Base-by-base conservation (phyloP, 2,797 vertebrate genomes). In the Lacerta agilis region DNA sequence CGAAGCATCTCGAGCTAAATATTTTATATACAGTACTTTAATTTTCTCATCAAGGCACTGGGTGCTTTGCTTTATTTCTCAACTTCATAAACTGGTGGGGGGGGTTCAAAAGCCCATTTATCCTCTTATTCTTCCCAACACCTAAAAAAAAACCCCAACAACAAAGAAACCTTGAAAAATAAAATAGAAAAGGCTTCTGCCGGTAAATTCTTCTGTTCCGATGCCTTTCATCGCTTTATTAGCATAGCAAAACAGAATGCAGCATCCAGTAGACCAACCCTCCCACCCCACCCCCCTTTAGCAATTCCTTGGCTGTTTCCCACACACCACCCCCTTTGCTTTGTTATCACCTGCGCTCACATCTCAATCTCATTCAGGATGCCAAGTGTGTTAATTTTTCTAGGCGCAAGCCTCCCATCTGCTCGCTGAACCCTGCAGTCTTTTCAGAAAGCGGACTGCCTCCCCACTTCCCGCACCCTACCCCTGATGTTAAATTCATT, bases 181-280 rank as follows among this genome's bases (percentile, higher is more conserved):
- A 81, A 80, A 36, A 78, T 82, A 85, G 84, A 45, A 79, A 85
- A 79, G 58, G 8, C 2, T 49, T 55, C 27, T 73, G 6, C 73
- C 11, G 3, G 82, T 73, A 85, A 58, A 78, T 85, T 61, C 73
- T 69, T 79, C 61, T 67, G 41, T 86, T 79, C 75, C 1, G 33
- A 1, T 10, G 75, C n/a, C 81, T 88, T 88, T 83, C 88, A 89
- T 85, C 58, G 55, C 69, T 89, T 82, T 85, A 85, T 89, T 41
- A 89, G 83, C 79, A 82, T 81, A 66, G 61, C 58, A 76, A 81
- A 67, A 79, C 18, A 10, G 78, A 79, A n/a, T 13, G 0, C 18
- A 5, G 41, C 61, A 5, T 49, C 10, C 36, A 64, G 20, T 64
- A 64, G 61, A 55, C 49, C 49, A 49, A 55, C 11, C 49, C 49